Conservation (phyloP, 2,797 vertebrate species). For the Kryptolebias ocellatus region DNA sequence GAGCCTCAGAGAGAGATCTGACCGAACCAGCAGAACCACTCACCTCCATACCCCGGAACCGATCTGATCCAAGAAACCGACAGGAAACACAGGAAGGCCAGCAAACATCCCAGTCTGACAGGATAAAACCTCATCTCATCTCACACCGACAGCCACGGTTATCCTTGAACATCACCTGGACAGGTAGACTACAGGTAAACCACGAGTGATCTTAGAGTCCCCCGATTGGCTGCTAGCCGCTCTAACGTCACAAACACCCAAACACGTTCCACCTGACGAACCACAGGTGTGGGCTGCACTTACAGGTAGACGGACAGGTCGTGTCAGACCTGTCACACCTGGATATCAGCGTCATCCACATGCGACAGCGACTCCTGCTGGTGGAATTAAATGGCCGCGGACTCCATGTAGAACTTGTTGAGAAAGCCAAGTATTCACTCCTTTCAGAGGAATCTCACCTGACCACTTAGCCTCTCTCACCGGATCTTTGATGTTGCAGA, state of each 20-base stretch:
- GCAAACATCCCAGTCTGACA: conserved; percentile 40
- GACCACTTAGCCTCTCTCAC: too few species aligned
- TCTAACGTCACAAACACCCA: not conserved
- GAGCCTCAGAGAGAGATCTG: too few species aligned
- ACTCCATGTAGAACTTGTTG: not conserved
- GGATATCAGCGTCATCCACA: too few species aligned
- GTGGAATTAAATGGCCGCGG: not conserved
- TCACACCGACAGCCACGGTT: not conserved
- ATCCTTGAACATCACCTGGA: not conserved
- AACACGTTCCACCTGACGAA: too few species aligned
- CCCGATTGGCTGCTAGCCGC: not conserved
- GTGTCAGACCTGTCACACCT: too few species aligned
- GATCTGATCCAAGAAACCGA: conserved; percentile 55
- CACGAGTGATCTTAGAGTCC: not conserved
- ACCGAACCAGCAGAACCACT: not conserved
- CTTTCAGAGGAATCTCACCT: too few species aligned
- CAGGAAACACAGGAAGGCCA: conserved; percentile 42
- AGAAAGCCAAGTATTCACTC: too few species aligned
- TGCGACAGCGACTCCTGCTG: conserved; percentile 5
- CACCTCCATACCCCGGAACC: conserved; percentile 46
- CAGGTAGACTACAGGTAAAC: conserved; percentile 30
- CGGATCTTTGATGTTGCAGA: too few species aligned
- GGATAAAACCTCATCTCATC: conserved; percentile 67
- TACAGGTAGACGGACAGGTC: too few species aligned
- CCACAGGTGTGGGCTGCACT: too few species aligned